phyloP scores from a whole-genome alignment of 2,113 vertebrate species.

The Prolemur simus region DNA sequence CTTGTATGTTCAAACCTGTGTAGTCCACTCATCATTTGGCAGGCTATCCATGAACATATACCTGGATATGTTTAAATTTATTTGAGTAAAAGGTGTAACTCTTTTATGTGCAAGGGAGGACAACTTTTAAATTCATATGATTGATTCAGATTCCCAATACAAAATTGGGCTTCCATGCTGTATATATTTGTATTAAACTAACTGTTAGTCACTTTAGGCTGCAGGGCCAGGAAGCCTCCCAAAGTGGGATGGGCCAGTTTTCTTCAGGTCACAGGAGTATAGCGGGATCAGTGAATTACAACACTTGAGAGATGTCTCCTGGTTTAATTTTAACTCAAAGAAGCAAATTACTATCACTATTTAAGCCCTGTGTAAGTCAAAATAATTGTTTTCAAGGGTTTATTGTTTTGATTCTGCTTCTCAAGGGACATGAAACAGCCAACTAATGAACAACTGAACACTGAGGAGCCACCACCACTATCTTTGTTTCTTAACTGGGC shows the following conservation, averaged over 20 bases:
- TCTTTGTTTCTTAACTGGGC: neutral
- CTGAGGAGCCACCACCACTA: neutral
- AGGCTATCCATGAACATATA: neutral
- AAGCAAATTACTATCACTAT: neutral
- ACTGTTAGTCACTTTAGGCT: neutral
- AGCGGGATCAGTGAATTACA: neutral
- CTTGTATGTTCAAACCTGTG: neutral
- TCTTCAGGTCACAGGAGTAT: neutral
- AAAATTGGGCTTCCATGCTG: neutral
- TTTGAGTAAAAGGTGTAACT: neutral
- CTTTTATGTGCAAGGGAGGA: neutral
- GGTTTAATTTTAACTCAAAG: neutral
- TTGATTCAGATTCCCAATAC: neutral
- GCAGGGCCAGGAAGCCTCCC: neutral
- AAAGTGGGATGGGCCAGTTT: neutral
- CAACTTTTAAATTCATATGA: neutral
- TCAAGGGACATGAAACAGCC: neutral
- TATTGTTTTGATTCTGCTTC: neutral
- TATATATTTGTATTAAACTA: neutral
- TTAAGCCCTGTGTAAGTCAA: neutral
- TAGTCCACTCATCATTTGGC: neutral
- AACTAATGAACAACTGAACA: neutral
- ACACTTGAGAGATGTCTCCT: neutral
- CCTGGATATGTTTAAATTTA: neutral
- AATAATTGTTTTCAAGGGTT: neutral